These are phyloP conservation scores for Amiota communis DNA, from an alignment of 2,888 invertebrate species.

Conservation along the genomic window DNA sequence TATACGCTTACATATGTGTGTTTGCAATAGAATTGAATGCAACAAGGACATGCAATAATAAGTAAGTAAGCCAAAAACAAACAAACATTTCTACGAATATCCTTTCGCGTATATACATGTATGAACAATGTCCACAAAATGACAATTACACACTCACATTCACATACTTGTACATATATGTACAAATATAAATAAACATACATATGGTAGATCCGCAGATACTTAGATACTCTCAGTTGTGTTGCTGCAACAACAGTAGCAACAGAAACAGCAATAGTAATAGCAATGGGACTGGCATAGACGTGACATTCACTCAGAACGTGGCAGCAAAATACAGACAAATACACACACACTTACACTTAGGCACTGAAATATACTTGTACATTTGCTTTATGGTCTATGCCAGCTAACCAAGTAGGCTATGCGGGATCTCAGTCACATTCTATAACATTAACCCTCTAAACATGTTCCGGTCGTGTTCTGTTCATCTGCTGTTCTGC, in stretches of 20 bases:
- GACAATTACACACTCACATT: background rate
- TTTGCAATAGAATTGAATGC: background rate
- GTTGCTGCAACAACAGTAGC: background rate
- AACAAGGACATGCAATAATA: background rate
- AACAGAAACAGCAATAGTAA: too few species aligned
- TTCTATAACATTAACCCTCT: too few species aligned
- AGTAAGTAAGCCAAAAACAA: background rate
- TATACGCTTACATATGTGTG: background rate
- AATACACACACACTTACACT: background rate
- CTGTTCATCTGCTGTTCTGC: too few species aligned
- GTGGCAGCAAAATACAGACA: background rate
- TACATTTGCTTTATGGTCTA: background rate
- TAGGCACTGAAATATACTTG: too few species aligned
- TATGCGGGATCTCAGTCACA: too few species aligned
- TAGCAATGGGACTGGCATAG: background rate
- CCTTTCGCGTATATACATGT: background rate
- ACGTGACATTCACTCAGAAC: conserved; percentile 1
- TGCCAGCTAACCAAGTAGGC: too few species aligned
- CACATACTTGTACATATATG: background rate
- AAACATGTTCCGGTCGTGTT: too few species aligned
- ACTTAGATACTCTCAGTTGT: background rate
- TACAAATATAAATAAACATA: background rate
- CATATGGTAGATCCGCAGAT: background rate
- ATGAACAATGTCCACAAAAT: background rate
- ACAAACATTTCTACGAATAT: background rate